These are phyloP conservation scores for Tylochromis polylepis DNA, from an alignment of 2,113 vertebrate genomes.

Conservation along the genomic window DNA sequence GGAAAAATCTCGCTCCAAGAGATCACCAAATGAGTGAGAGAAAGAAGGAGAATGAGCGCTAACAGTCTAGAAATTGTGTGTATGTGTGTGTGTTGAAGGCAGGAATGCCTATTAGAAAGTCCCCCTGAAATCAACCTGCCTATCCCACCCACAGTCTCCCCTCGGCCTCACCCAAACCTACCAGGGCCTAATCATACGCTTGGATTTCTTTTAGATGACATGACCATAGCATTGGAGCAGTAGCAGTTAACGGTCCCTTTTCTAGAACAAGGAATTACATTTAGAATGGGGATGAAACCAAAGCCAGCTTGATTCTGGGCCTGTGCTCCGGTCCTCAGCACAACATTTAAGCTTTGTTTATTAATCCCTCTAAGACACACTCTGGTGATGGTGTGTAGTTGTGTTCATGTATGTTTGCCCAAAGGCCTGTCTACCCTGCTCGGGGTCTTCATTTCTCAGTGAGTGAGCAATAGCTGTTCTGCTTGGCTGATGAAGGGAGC, in stretches of 20 bases:
- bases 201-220: conserved; percentile 62
- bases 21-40: conserved; percentile 53
- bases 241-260: conserved; percentile 36
- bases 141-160: conserved; percentile 42
- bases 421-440: conserved; percentile 31
- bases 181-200: conserved; percentile 60
- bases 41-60: conserved; percentile 19
- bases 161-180: conserved; percentile 41
- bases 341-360: conserved; percentile 41
- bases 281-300: conserved; percentile 23
- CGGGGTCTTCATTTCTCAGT: conserved; percentile 61
- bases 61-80: conserved; percentile 17
- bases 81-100: neutral
- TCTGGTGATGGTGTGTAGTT: neutral
- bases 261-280: conserved; percentile 46
- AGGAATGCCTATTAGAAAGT: conserved; percentile 54
- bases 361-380: conserved; percentile 34
- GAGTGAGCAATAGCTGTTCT: conserved; percentile 57
- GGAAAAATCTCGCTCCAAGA: conserved; percentile 51
- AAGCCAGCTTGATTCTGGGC: conserved; percentile 35
- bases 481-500: conserved; percentile 56
- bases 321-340: neutral
- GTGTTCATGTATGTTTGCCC: conserved; percentile 19
- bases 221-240: conserved; percentile 25
- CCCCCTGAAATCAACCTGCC: conserved; percentile 44